phyloP scores from a whole-genome alignment of 1,140 invertebrate genomes.

The Ruditapes philippinarum region DNA sequence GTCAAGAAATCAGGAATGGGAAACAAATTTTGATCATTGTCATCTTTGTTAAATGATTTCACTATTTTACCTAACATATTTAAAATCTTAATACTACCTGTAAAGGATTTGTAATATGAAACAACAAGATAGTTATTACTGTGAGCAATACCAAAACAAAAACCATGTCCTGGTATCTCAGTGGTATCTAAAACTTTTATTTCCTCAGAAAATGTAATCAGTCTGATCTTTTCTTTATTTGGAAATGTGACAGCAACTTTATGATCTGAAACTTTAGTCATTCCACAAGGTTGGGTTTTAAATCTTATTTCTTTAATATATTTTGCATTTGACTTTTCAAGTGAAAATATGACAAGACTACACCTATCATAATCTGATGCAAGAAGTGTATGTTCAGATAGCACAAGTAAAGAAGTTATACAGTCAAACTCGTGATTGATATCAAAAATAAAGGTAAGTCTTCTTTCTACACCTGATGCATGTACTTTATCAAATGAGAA shows the following conservation, averaged over 20 bases:
- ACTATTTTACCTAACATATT: background rate
- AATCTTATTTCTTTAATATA: background rate
- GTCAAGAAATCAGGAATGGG: background rate
- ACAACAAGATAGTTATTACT: background rate
- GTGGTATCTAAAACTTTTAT: background rate
- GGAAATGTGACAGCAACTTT: constrained; percentile 12
- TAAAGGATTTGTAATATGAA: background rate
- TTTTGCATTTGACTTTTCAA: background rate
- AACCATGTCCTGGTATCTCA: background rate
- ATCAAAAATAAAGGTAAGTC: background rate
- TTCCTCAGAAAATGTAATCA: background rate
- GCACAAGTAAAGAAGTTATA: background rate
- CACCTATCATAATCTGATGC: background rate
- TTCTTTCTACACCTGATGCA: background rate
- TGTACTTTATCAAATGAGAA: background rate
- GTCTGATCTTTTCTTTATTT: background rate
- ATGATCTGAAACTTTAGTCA: background rate
- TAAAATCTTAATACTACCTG: background rate
- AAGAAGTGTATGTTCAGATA: background rate
- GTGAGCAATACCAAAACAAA: constrained; percentile 6
- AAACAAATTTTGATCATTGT: background rate
- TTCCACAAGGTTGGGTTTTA: background rate
- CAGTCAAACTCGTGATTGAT: background rate
- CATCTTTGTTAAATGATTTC: background rate
- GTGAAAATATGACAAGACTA: background rate